Conservation (phyloP, 2,113 vertebrate species). For the Alethe castanea region DNA sequence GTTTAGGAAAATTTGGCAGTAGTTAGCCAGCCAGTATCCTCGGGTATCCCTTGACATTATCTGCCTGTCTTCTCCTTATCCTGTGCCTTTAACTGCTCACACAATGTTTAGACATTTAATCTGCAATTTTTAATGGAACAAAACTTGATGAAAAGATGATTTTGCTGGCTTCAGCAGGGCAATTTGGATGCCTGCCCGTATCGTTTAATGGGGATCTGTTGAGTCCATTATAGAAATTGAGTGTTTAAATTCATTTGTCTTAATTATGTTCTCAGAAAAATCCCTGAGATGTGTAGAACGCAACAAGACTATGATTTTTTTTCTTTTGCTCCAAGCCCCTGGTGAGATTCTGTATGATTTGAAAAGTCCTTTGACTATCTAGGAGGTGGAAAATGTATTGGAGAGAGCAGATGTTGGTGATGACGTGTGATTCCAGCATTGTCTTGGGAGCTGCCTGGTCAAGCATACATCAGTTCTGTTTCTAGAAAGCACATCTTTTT, state of each 20-base stretch:
- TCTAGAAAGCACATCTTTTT: background rate
- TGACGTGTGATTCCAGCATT: background rate
- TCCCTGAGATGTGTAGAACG: background rate
- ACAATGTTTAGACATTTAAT: slow-evolving; percentile 6
- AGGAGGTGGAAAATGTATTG: background rate
- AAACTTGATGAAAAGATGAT: slow-evolving; percentile 37
- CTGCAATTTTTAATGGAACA: background rate
- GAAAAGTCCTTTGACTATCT: background rate
- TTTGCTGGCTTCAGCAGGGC: slow-evolving; percentile 18
- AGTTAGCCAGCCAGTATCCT: slow-evolving; percentile 8
- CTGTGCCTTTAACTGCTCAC: background rate
- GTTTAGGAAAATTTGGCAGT: background rate
- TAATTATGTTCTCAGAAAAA: slow-evolving; percentile 44
- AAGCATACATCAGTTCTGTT: background rate
- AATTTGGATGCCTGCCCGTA: slow-evolving; percentile 39
- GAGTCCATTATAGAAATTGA: slow-evolving; percentile 35
- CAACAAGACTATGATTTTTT: background rate
- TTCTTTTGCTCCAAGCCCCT: background rate
- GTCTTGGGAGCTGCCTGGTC: background rate
- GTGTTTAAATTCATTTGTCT: slow-evolving; percentile 46
- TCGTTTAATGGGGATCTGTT: background rate
- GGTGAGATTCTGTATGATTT: background rate
- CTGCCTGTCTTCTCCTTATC: slow-evolving; percentile 5
- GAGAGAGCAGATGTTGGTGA: background rate
- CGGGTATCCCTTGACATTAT: background rate